A percentile compares a stretch with the other conserved stretches of the same genome.
Conservation (phyloP, 2,888 invertebrate genomes). For the Sipha maydis region DNA sequence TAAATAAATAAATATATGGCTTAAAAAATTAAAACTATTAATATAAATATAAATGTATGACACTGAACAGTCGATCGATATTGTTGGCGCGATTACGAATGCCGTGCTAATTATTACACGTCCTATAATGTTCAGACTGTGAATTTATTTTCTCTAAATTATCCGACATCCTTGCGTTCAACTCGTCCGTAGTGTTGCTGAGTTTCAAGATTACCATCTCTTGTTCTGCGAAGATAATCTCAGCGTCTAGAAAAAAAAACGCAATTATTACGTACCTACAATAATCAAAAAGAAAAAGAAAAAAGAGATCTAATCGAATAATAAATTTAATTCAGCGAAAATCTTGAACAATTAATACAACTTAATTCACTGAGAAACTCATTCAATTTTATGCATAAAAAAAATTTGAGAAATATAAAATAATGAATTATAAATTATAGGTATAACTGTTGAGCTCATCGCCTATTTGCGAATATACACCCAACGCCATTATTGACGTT, state of each 20-base stretch:
- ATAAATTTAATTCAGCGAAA: too few species aligned
- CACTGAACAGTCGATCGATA: conserved; percentile 19
- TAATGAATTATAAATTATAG: too few species aligned
- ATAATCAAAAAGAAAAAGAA: too few species aligned
- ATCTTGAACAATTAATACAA: too few species aligned
- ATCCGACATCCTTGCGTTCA: conserved; percentile 74
- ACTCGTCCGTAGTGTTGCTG: conserved; percentile 72
- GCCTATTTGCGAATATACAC: too few species aligned
- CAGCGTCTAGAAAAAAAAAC: conserved; percentile 70
- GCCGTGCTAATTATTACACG: conserved; percentile 68
- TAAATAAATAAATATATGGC: conserved; percentile 28
- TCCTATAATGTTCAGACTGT: conserved; percentile 74
- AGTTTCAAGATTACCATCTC: conserved; percentile 73
- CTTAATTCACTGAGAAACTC: too few species aligned
- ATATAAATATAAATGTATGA: conserved; percentile 22
- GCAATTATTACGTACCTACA: too few species aligned
- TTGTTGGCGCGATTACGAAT: background rate
- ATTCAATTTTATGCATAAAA: too few species aligned
- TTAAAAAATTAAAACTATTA: conserved; percentile 31
- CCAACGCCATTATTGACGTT: too few species aligned
- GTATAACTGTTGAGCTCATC: too few species aligned
- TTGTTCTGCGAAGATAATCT: conserved; percentile 76
- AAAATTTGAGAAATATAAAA: too few species aligned
- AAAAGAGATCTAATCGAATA: too few species aligned
- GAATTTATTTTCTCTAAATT: conserved; percentile 74